Conservation (phyloP, 2,888 invertebrate species). For the Syritta pipiens region DNA sequence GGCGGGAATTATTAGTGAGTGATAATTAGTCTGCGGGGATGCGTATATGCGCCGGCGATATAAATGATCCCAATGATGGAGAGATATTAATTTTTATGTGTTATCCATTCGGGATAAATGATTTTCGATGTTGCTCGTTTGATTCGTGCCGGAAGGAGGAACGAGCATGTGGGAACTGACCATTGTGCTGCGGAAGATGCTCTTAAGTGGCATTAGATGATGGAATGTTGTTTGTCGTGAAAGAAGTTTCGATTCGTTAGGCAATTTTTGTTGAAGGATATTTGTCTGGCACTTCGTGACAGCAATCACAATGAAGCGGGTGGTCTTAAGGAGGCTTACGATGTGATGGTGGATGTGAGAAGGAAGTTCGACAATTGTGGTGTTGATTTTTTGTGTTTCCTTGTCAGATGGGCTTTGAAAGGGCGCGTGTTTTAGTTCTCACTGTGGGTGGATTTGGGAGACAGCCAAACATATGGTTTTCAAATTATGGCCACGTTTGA, state of each 20-base stretch:
- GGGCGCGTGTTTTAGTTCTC: too few species aligned
- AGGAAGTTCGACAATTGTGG: too few species aligned
- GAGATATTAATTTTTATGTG: slow-evolving; percentile 63
- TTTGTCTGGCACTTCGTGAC: slow-evolving; percentile 44
- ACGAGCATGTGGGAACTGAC: slow-evolving; percentile 8
- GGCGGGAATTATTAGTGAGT: slow-evolving; percentile 42
- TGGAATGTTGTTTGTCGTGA: slow-evolving; percentile 34
- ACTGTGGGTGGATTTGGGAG: too few species aligned
- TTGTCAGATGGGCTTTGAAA: too few species aligned
- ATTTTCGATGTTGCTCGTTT: slow-evolving; percentile 52
- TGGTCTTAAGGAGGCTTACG: too few species aligned
- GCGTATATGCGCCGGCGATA: slow-evolving; percentile 14
- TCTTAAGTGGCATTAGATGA: slow-evolving; percentile 59
- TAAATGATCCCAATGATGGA: slow-evolving; percentile 50
- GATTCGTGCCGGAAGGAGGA: slow-evolving; percentile 10
- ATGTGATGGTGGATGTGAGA: too few species aligned
- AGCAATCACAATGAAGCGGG: slow-evolving; percentile 25
- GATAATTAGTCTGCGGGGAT: slow-evolving; percentile 49
- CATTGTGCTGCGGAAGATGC: slow-evolving; percentile 37
- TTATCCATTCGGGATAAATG: slow-evolving; percentile 64
- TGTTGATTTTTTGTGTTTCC: too few species aligned
- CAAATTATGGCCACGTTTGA: too few species aligned
- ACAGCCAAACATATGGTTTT: too few species aligned
- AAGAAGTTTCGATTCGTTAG: slow-evolving; percentile 51
- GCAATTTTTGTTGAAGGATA: slow-evolving; percentile 40